Percentiles rank a stretch among this genome's conserved stretches.
These are phyloP conservation scores for Tapirus terrestris DNA, from an alignment of 2,113 vertebrate genomes.

Conservation along the genomic window DNA sequence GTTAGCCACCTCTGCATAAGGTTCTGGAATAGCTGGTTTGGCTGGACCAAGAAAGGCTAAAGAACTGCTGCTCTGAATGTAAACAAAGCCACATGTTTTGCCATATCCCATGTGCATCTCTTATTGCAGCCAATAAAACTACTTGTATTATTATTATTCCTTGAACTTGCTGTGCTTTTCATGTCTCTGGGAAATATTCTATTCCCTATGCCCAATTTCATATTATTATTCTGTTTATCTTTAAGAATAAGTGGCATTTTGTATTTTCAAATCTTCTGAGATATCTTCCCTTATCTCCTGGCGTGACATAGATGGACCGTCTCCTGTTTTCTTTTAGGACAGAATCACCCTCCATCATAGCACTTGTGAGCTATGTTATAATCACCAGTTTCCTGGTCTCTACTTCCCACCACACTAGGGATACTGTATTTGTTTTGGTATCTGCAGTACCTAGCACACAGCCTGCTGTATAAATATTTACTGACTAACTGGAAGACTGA, in stretches of 20 bases:
- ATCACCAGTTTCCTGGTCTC: not conserved
- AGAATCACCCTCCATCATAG: not conserved
- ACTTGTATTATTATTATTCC: not conserved
- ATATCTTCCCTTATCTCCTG: not conserved
- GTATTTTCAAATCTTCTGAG: not conserved
- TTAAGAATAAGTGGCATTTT: not conserved
- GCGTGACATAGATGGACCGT: not conserved
- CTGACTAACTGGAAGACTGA: not conserved
- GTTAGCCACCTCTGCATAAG: not conserved
- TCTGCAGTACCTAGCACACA: not conserved
- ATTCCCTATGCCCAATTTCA: not conserved
- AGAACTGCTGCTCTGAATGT: not conserved
- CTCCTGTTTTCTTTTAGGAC: not conserved
- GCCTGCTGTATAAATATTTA: not conserved
- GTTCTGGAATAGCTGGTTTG: not conserved
- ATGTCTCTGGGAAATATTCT: not conserved
- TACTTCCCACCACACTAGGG: not conserved
- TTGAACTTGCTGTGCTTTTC: not conserved
- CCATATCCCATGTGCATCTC: not conserved
- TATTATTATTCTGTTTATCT: not conserved
- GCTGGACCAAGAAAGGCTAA: not conserved
- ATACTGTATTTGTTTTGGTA: not conserved
- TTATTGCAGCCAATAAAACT: not conserved
- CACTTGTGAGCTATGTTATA: not conserved
- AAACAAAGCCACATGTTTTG: not conserved